phyloP scores from a whole-genome alignment of 2,888 invertebrate species.

The Hirtodrosophila duncani region DNA sequence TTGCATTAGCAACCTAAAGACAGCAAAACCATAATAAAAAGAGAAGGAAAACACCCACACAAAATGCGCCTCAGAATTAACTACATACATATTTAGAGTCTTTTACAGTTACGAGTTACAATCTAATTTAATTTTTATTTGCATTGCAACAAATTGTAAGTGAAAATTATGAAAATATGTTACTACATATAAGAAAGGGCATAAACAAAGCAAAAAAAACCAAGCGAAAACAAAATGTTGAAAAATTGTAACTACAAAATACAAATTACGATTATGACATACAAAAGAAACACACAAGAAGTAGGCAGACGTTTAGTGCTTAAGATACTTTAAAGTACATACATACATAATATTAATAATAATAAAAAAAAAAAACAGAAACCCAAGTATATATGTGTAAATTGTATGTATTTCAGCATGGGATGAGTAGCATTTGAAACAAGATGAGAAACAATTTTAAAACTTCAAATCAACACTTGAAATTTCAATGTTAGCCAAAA shows the following conservation, averaged over 20 bases:
- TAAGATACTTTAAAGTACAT: conserved; percentile 63
- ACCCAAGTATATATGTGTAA: background rate
- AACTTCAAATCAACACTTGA: too few relatives aligned
- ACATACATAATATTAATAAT: conserved; percentile 22
- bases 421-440: conserved; percentile 31
- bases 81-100: conserved; percentile 68
- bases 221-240: conserved; percentile 54
- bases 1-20: conserved; percentile 45
- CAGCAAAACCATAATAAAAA: conserved; percentile 8
- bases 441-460: too few relatives aligned
- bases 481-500: too few relatives aligned
- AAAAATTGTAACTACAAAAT: conserved; percentile 60
- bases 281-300: conserved; percentile 45
- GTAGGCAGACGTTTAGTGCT: conserved; percentile 61
- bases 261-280: conserved; percentile 38
- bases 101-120: conserved; percentile 66
- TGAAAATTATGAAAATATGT: conserved; percentile 55
- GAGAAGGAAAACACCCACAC: conserved; percentile 31
- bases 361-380: conserved; percentile 12
- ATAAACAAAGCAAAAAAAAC: conserved; percentile 49
- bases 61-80: conserved; percentile 68
- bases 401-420: background rate
- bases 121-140: conserved; percentile 71
- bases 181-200: conserved; percentile 71
- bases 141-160: conserved; percentile 68